A percentile compares a stretch with the other conserved stretches of the same genome.
phyloP scores from a whole-genome alignment of 2,888 invertebrate genomes.

The Drosophila algonquin region DNA sequence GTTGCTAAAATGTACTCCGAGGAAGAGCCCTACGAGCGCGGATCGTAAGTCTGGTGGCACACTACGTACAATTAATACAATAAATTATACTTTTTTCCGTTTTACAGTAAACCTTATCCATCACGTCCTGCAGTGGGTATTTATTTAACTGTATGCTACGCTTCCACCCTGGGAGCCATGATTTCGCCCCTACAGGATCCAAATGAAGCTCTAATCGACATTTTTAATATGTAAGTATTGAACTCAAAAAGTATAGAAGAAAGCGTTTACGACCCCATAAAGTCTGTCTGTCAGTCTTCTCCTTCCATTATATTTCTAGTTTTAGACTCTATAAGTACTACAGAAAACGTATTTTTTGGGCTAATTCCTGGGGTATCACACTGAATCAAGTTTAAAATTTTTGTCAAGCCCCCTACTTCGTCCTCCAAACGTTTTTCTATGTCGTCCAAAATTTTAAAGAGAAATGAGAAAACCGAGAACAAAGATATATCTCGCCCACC shows the following conservation, averaged over 20 bases:
- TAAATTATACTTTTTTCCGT: not conserved
- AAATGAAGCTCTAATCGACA: conserved; percentile 20
- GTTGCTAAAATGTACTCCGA: conserved; percentile 23
- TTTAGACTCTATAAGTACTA: not conserved
- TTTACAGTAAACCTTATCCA: conserved; percentile 54
- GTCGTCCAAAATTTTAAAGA: too few species aligned
- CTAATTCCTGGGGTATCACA: too few species aligned
- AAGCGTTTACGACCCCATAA: too few species aligned
- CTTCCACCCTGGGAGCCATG: conserved; percentile 45
- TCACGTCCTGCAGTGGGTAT: conserved; percentile 55
- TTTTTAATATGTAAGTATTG: conserved; percentile 24
- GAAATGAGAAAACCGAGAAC: too few species aligned
- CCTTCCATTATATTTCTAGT: not conserved
- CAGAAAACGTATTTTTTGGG: too few species aligned
- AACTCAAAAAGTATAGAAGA: too few species aligned
- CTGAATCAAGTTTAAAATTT: too few species aligned
- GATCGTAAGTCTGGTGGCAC: conserved; percentile 47
- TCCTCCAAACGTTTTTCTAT: too few species aligned
- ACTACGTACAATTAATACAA: too few species aligned
- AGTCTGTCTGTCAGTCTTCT: not conserved
- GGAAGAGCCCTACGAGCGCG: conserved; percentile 54
- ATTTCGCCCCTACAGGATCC: conserved; percentile 57
- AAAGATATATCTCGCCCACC: too few species aligned
- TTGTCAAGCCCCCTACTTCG: too few species aligned
- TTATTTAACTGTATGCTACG: conserved; percentile 50